These are phyloP conservation scores for Condylura cristata DNA, from an alignment of 2,113 vertebrate species.

Conservation along the genomic window DNA sequence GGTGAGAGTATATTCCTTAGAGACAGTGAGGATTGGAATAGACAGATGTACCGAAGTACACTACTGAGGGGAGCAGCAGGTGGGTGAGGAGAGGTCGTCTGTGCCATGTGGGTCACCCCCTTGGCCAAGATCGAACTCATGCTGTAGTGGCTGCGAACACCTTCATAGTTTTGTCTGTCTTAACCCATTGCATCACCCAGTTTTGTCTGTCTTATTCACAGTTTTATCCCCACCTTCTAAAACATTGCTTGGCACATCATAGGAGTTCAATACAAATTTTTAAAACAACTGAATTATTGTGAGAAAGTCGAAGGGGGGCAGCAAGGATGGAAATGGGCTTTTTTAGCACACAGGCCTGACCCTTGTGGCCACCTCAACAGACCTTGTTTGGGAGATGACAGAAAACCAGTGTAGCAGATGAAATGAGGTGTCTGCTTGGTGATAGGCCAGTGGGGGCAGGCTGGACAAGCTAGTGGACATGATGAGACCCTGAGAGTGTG, in stretches of 20 bases:
- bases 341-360: neutral
- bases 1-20: too few species aligned
- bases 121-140: too few species aligned
- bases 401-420: neutral
- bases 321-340: neutral
- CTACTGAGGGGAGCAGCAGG: too few species aligned
- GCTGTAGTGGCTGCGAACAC: too few species aligned
- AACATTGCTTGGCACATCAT: neutral
- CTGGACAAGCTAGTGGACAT: neutral
- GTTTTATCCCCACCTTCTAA: neutral
- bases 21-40: too few species aligned
- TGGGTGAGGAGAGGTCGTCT: too few species aligned
- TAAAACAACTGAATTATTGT: neutral
- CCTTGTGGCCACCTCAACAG: neutral
- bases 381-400: neutral
- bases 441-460: neutral
- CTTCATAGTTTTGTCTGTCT: too few species aligned
- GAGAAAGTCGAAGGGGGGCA: neutral
- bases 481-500: rapidly evolving
- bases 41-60: too few species aligned
- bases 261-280: neutral
- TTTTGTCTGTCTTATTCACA: neutral
- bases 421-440: neutral
- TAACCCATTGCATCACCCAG: too few species aligned
- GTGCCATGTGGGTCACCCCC: too few species aligned